Base-by-base conservation (phyloP, 2,113 vertebrate species). In the Callospermophilus lateralis region DNA sequence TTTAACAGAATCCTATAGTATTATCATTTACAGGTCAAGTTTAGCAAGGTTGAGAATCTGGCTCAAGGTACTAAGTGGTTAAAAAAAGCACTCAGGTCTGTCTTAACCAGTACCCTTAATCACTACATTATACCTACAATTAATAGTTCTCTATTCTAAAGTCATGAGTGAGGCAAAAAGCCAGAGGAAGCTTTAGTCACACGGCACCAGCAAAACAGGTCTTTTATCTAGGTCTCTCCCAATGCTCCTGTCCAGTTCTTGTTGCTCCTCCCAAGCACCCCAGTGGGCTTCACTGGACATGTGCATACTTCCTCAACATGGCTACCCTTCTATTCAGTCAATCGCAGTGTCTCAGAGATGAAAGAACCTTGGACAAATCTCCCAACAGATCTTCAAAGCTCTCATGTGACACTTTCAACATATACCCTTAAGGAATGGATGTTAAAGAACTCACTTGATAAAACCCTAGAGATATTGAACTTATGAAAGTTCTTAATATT, bases 401-500 rank as follows among this genome's bases (percentile, higher is more conserved):
- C 55, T 53, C 37, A 58, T 15, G 67, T 19, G 37, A n/a, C 37
- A 53, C 67, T 74, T 95, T 67, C 45, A 88, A 65, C 0, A 22
- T 17, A 32, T 32, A 84, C 26, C 90, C 45, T 83, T 79, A 77
- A 58, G 70, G 55, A 42, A 53, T 81, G 79, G 39, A 76, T 20
- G 17, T 12, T 42, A 89, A 84, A 91, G 42, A 77, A 68, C 53
- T 94, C 24, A 22, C 7, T 65, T 3, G 1, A 55, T 26, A 72
- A 89, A 72, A 77, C 13, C 30, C 4, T 65, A 24, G 65, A 5
- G 39, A 89, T 67, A 91, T 68, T 58, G 32, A 95, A 89, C 53
- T 89, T 94, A 37, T 92, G 8, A 32, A 93, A 97, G 78, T 74
- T 94, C 48, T 93, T 74, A 65, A 45, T 58, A 28, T 63, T 63